Percentiles rank a stretch among this genome's conserved stretches.
Evolutionary conservation across 2,797 vertebrate genomes (phyloP).

Genomic region (Coregonus ussuriensis): DNA sequence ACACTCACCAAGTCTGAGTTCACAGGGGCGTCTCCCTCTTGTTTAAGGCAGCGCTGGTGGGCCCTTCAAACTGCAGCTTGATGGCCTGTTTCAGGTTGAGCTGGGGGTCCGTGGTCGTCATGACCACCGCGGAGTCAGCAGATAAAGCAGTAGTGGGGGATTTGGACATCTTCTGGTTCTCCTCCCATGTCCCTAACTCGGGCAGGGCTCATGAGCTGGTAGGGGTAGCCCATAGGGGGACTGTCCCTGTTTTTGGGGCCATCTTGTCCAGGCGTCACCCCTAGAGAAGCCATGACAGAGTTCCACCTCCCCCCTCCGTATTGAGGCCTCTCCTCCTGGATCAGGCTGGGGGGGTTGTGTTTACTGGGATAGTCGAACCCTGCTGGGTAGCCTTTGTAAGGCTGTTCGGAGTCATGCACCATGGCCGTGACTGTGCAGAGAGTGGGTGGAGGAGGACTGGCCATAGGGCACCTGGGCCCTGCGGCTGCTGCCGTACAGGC

Average conservation of each 20-base stretch:
- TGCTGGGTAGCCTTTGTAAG: constrained; percentile 53
- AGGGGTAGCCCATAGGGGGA: constrained; percentile 70
- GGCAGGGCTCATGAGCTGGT: constrained; percentile 60
- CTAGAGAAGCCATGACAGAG: constrained; percentile 76
- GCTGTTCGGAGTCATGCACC: constrained; percentile 58
- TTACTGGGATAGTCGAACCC: constrained; percentile 60
- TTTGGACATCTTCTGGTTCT: constrained; percentile 58
- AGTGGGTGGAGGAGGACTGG: constrained; percentile 42
- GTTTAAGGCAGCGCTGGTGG: constrained; percentile 77
- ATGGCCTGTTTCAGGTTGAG: constrained; percentile 84
- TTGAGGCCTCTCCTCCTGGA: constrained; percentile 54
- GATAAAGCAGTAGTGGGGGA: constrained; percentile 69
- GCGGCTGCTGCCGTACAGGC: constrained; percentile 51
- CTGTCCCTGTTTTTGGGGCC: constrained; percentile 61
- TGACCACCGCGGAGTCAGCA: constrained; percentile 59
- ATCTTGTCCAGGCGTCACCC: constrained; percentile 75
- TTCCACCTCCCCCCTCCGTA: constrained; percentile 67
- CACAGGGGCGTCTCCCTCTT: constrained; percentile 83
- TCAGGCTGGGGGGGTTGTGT: constrained; percentile 57
- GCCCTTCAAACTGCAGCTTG: constrained; percentile 85
- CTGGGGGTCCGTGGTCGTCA: constrained; percentile 77
- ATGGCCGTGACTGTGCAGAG: constrained; percentile 59
- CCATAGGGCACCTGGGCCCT: constrained; percentile 54
- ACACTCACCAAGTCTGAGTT: constrained; percentile 42
- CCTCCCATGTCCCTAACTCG: constrained; percentile 64